These are phyloP conservation scores for Linhomoeus sp. DNA, from an alignment of 2,888 invertebrate genomes.

Conservation along the genomic window DNA sequence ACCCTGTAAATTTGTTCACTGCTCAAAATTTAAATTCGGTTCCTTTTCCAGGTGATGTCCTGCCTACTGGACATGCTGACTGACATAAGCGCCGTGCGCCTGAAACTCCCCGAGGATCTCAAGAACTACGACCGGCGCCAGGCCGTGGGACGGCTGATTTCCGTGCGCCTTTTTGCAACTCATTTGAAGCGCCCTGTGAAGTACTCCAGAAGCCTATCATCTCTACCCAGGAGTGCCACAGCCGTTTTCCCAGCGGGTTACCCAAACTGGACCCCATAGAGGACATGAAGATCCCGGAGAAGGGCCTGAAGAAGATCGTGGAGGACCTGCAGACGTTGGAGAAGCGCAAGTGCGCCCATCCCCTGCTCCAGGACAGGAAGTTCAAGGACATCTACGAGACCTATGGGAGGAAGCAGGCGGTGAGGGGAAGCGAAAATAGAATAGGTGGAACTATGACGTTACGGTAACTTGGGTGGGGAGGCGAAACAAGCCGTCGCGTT, in stretches of 20 bases:
- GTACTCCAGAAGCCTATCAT: too few species aligned
- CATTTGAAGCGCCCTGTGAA: too few species aligned
- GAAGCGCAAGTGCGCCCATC: constrained; percentile 55
- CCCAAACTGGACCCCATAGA: constrained; percentile 76
- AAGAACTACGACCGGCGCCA: constrained; percentile 61
- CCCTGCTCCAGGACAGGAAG: constrained; percentile 53
- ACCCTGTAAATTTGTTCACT: too few species aligned
- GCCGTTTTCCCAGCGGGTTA: constrained; percentile 63
- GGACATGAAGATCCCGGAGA: constrained; percentile 83
- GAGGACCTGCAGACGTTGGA: constrained; percentile 54
- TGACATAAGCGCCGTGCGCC: constrained; percentile 65
- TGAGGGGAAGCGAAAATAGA: too few species aligned
- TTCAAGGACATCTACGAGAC: constrained; percentile 49
- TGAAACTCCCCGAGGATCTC: constrained; percentile 75
- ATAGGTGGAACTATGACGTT: constrained; percentile 9
- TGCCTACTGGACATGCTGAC: constrained; percentile 59
- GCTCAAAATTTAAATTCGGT: too few species aligned
- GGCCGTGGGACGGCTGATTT: constrained; percentile 60
- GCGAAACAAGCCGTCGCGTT: neutral
- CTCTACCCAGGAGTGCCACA: constrained; percentile 35
- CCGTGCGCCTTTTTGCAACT: constrained; percentile 21
- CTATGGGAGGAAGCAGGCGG: constrained; percentile 53
- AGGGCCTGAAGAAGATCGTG: constrained; percentile 15
- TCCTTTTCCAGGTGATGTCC: constrained; percentile 44
- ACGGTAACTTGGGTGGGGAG: neutral